Evolutionary conservation across 2,113 vertebrate genomes (phyloP), one percentile per base, ranked within the genome.

Genomic region (Pyrgilauda ruficollis): DNA sequence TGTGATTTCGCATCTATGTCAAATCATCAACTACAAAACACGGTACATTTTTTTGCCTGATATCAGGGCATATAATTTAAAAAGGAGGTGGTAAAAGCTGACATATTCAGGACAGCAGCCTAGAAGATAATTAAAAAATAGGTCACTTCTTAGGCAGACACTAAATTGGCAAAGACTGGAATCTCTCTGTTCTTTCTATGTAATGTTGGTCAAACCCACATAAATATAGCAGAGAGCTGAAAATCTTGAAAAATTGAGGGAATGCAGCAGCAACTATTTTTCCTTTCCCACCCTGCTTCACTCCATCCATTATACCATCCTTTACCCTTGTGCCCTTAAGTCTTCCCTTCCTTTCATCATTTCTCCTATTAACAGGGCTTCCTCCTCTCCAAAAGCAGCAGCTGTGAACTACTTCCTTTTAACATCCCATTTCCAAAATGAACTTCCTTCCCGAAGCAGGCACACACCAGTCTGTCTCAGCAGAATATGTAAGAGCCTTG

Each of bases 81-180:
- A 80, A 85, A 91, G 31, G 39, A 90, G 4, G 67, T 58, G 46
- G 83, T 62, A 90, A 92, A 89, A 89, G 47, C 49, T 82, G 76
- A 58, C 68, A 87, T 73, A 92, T 90, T 81, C 43, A 90, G 66
- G 69, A 68, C 74, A 87, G 35, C 35, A 92, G 90, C 47, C 18
- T 47, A 53, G 61, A 89, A 83, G 49, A 95, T 79, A 88, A 90
- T 84, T 92, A 72, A 85, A 61, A 87, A 84, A 39, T 17, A 86
- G 67, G 47, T 73, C 83, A 77, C 55, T 95, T 74, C 59, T 95
- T 74, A 85, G 39, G 47, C 46, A 86, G 84, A 69, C 14, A 17
- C 41, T 89, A 94, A 94, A 41, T 14, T 68, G 37, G 56, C 46
- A 53, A 87, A 82, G n/a, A 62, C 23, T 85, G 84, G 59, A 15